Evolutionary conservation across 1,140 invertebrate genomes (phyloP).

Genomic region (Oedothorax gibbosus): DNA sequence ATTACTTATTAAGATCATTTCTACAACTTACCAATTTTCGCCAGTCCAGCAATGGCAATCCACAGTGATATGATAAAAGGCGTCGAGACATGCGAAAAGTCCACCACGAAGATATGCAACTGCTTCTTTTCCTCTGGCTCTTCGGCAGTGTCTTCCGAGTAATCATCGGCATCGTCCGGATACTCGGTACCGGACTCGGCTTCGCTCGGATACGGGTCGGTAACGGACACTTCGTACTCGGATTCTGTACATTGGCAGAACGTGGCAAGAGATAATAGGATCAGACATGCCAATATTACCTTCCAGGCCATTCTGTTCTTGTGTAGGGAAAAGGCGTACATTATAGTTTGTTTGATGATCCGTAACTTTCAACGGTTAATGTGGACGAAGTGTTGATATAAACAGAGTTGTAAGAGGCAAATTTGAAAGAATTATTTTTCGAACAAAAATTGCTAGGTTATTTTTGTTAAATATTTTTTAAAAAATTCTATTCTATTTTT

Average conservation of each 20-base stretch:
- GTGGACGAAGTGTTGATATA: too few relatives aligned
- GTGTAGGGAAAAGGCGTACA: too few relatives aligned
- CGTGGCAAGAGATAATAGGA: not conserved
- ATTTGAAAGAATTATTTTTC: too few relatives aligned
- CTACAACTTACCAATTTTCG: slow-evolving; percentile 74
- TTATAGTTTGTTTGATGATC: too few relatives aligned
- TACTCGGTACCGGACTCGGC: not conserved
- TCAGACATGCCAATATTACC: too few relatives aligned
- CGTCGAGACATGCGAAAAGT: slow-evolving; percentile 67
- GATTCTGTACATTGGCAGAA: not conserved
- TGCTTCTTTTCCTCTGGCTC: slow-evolving; percentile 5
- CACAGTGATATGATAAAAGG: slow-evolving; percentile 74
- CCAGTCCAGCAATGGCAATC: slow-evolving; percentile 74
- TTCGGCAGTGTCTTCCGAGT: not conserved
- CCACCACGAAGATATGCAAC: slow-evolving; percentile 43
- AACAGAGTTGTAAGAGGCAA: too few relatives aligned
- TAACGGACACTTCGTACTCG: not conserved
- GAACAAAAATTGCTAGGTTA: too few relatives aligned
- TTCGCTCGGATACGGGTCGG: not conserved
- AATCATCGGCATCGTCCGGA: not conserved
- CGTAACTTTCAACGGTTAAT: too few relatives aligned
- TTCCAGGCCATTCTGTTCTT: too few relatives aligned
- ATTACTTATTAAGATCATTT: not conserved
- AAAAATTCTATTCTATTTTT: too few relatives aligned
- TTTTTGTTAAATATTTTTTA: too few relatives aligned